Base-by-base conservation (phyloP, 92 coral and sea anemone species). In the Epizoanthus scotinus region DNA sequence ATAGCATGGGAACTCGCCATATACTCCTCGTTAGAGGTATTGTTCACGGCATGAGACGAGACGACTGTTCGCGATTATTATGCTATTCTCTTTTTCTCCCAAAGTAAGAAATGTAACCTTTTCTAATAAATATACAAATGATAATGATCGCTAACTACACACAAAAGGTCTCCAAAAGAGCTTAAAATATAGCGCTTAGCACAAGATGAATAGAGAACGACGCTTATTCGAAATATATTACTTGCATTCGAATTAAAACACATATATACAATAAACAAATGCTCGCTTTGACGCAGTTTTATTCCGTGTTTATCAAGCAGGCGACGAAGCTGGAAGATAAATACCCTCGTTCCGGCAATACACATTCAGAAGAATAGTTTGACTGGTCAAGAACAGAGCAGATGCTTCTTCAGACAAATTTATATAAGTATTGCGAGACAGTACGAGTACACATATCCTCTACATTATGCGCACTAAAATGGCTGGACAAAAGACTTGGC, bases 31-130 rank as follows among this genome's bases (percentile, higher is more conserved):
- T 75, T 75, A 75, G 60, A n/a, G 6, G 55, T 1, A 75, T 75
- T 75, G 81, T 75, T 34, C 56, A 9, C 31, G 21, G 55, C 67
- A 75, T 75, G 81, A 50, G 81, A 75, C 67, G 25, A 58, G 56
- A 59, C 81, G 61, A 75, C 8, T 75, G 81, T 73, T 31, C 58
- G 20, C 10, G 40, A 28, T 31, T 21, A 75, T 36, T 24, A 36
- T 15, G 3, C 69, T 59, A 75, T 75, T 75, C 59, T 75, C 3
- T 75, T 74, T 75, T 60, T 75, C 66, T 75, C 57, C 36, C 40
- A 29, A 75, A 54, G 81, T 75, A 69, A 36, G 81, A 75, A 75
- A 34, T 75, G 81, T 75, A 75, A 75, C 81, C 61, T 75, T 75
- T 75, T 4, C 81, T 55, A 60, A 49, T 59, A 58, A 58, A 59